Evolutionary conservation across 1,140 invertebrate genomes (phyloP), one percentile per base, ranked within the genome.

Genomic region (Reticulitermes speratus): DNA sequence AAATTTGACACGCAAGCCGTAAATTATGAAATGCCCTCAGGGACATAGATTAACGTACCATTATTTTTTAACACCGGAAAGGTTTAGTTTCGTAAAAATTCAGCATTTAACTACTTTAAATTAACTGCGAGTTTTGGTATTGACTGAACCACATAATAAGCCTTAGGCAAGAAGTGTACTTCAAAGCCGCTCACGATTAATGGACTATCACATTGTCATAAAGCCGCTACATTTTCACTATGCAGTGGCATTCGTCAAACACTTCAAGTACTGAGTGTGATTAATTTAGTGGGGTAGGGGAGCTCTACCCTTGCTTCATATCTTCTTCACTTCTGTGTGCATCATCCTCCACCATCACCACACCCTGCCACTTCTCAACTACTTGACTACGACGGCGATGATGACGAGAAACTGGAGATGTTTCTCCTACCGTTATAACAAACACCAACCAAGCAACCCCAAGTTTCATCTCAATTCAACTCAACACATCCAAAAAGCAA

Each of bases 401-500:
- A 75, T 75, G 65, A 75, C 65, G n/a, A 75, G 65, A 12, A 75
- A 75, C 65, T 8, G 65, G 65, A 75, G 65, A 75, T 75, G 65
- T 75, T 75, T 30, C 65, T 16, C n/a, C 65, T 9, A 2, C 65
- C 65, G 25, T 75, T 75, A 75, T 75, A 75, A 75, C 65, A 75
- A 75, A 75, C 65, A 75, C 25, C 65, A 75, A 30, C 65, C 65
- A 75, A 30, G 65, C 65, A 75, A 75, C 65, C 65, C 65, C 65
- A 75, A 75, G 65, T 75, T 75, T 75, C 65, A 75, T 75, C 65
- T 75, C 65, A 75, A 75, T 75, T 75, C 65, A 75, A 16, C 65
- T 75, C 65, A 75, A 75, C 65, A 75, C 65, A 75, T 75, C 65
- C 65, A 75, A 75, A 75, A 75, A 75, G 65, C 65, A 75, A 75